These are phyloP conservation scores for Sander lucioperca DNA, from an alignment of 2,113 vertebrate species.

Conservation along the genomic window DNA sequence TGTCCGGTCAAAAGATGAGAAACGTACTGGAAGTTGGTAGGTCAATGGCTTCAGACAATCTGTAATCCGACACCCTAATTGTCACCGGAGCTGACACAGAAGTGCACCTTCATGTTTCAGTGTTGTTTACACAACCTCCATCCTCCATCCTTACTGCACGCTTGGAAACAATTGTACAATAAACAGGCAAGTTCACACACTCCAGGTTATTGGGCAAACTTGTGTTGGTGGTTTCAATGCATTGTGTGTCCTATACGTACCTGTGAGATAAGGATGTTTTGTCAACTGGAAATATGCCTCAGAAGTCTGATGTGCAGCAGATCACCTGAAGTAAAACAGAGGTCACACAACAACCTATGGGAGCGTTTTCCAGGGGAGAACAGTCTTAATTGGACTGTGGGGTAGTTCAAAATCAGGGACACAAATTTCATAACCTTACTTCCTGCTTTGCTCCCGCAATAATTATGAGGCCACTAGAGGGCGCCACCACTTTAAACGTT, in stretches of 20 bases:
- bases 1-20: too few species aligned
- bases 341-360: too few species aligned
- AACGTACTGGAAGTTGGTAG: neutral
- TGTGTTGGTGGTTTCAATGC: neutral
- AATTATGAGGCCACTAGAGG: too few species aligned
- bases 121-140: constrained; percentile 23
- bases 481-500: too few species aligned
- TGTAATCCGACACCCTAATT: constrained; percentile 43
- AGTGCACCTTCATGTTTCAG: constrained; percentile 31
- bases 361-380: too few species aligned
- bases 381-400: too few species aligned
- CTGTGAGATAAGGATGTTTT: constrained; percentile 10
- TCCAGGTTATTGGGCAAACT: neutral
- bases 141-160: neutral
- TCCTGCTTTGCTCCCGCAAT: too few species aligned
- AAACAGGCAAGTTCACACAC: constrained; percentile 17
- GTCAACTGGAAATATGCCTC: neutral
- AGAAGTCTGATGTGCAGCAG: constrained; percentile 2
- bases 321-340: neutral
- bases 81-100: constrained; percentile 23
- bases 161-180: neutral
- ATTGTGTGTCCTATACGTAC: neutral
- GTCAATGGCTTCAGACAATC: constrained; percentile 12
- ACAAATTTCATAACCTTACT: too few species aligned
- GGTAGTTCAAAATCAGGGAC: too few species aligned